These are phyloP conservation scores for Scolopax bukidnonensis DNA, from an alignment of 2,797 vertebrate genomes.

Conservation along the genomic window DNA sequence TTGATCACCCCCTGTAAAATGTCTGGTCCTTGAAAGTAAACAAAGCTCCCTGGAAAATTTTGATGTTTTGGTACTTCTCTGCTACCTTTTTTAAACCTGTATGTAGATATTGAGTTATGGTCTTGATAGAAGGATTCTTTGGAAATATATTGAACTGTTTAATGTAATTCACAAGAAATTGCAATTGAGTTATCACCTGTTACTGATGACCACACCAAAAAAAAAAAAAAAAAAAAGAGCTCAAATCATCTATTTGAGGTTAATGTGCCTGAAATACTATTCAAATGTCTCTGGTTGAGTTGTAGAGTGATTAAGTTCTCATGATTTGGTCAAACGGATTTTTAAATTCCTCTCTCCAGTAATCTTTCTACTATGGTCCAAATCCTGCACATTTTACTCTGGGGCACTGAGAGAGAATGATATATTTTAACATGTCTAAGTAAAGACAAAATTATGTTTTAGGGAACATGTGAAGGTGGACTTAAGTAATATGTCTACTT, in stretches of 20 bases:
- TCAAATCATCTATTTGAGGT: slow-evolving; percentile 68
- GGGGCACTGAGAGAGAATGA: background rate
- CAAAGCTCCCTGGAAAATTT: background rate
- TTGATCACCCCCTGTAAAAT: background rate
- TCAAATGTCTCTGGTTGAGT: slow-evolving; percentile 61
- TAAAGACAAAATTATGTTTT: background rate
- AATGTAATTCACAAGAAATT: slow-evolving; percentile 70
- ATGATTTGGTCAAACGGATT: slow-evolving; percentile 42
- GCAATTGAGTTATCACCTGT: slow-evolving; percentile 70
- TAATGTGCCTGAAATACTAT: slow-evolving; percentile 71
- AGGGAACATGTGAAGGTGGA: background rate
- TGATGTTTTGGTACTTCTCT: background rate
- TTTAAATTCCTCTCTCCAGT: slow-evolving; percentile 37
- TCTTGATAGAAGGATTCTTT: slow-evolving; percentile 37
- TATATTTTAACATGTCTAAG: background rate
- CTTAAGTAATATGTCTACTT: background rate
- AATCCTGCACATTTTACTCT: slow-evolving; percentile 15
- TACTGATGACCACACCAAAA: slow-evolving; percentile 51
- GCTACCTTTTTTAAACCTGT: background rate
- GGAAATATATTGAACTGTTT: slow-evolving; percentile 50
- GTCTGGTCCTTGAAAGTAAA: background rate
- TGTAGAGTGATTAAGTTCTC: slow-evolving; percentile 51
- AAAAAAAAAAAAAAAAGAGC: slow-evolving; percentile 35
- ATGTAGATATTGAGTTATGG: background rate
- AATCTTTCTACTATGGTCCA: slow-evolving; percentile 48